phyloP scores from a whole-genome alignment of 2,888 invertebrate genomes.

The Lasioglossum pauxillum region DNA sequence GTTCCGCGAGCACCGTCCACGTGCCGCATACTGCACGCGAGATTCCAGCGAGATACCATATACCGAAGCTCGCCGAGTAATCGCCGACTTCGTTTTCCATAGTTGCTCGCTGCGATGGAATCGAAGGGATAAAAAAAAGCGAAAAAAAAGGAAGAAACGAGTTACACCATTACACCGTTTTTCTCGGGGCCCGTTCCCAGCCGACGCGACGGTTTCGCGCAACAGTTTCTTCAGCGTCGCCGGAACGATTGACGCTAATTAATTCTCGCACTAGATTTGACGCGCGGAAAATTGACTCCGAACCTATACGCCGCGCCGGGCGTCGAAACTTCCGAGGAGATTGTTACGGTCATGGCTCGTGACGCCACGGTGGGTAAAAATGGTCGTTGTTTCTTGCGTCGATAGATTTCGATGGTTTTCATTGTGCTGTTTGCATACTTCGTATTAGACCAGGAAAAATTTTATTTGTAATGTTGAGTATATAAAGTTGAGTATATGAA shows the following conservation, averaged over 20 bases:
- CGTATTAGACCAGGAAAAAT: too few species aligned
- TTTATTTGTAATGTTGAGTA: too few species aligned
- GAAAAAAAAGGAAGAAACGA: neutral
- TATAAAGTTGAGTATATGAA: too few species aligned
- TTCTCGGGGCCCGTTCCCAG: constrained; percentile 23
- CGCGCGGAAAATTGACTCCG: constrained; percentile 9
- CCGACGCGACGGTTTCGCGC: neutral
- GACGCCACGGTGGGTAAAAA: too few species aligned
- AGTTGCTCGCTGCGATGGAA: constrained; percentile 30
- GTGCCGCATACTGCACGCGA: constrained; percentile 58
- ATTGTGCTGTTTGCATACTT: too few species aligned
- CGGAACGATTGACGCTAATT: constrained; percentile 33
- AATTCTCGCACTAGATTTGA: constrained; percentile 33
- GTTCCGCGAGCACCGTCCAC: constrained; percentile 43
- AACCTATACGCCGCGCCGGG: neutral
- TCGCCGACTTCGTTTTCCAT: constrained; percentile 43
- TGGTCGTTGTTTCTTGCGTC: too few species aligned
- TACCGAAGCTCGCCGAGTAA: constrained; percentile 35
- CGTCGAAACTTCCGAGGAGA: neutral
- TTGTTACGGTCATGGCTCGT: neutral
- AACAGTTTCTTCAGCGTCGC: constrained; percentile 11
- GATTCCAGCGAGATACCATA: constrained; percentile 52
- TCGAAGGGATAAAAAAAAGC: neutral
- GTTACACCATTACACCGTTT: constrained; percentile 42
- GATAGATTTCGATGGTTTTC: too few species aligned